A percentile compares a stretch with the other conserved stretches of the same genome.
These are phyloP conservation scores for Todus mexicanus DNA, from an alignment of 2,797 vertebrate genomes.

Conservation along the genomic window DNA sequence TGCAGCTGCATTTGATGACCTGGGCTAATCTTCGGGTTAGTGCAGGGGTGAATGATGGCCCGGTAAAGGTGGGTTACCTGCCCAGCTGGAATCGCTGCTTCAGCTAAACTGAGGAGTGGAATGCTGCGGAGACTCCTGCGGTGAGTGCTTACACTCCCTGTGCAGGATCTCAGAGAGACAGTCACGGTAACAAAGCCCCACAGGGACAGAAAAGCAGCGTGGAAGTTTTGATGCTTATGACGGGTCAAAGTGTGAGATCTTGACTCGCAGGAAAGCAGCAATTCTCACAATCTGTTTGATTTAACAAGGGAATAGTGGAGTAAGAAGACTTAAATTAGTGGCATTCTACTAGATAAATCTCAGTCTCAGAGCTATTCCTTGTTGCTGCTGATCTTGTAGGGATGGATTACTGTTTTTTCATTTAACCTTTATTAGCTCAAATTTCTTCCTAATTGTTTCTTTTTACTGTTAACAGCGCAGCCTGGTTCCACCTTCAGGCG, in stretches of 20 bases:
- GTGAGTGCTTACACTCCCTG: neutral
- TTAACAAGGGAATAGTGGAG: neutral
- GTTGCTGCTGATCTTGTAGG: neutral
- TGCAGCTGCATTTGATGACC: slow-evolving; percentile 34
- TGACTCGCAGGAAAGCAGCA: neutral
- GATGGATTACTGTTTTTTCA: neutral
- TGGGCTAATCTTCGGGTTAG: neutral
- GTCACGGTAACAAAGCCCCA: neutral
- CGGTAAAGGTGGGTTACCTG: neutral
- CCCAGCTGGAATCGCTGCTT: neutral
- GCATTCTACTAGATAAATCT: neutral
- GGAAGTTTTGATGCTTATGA: neutral
- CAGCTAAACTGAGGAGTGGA: neutral
- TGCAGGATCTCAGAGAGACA: neutral
- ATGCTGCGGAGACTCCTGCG: neutral
- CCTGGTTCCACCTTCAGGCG: slow-evolving; percentile 75
- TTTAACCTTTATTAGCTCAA: neutral
- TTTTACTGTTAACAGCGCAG: slow-evolving; percentile 63
- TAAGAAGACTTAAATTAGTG: neutral
- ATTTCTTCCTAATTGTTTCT: neutral
- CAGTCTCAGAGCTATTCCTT: neutral
- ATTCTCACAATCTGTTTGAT: neutral
- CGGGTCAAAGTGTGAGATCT: neutral
- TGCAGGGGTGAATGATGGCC: neutral
- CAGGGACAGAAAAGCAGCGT: neutral